Conservation (phyloP, 1,140 invertebrate genomes). For the Drosophila sulfurigaster region DNA sequence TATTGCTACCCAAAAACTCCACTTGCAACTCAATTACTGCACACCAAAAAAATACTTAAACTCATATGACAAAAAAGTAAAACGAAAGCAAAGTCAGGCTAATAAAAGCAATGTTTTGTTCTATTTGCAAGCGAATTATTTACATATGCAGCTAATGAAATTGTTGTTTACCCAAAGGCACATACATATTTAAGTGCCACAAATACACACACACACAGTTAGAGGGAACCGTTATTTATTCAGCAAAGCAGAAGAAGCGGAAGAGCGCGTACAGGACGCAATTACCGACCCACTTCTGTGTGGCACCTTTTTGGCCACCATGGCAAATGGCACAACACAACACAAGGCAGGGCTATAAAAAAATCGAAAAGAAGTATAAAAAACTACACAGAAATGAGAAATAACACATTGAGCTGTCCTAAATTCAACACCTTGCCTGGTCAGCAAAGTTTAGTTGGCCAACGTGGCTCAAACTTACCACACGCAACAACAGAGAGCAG, state of each 20-base stretch:
- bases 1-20: conserved; percentile 56
- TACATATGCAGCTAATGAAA: conserved; percentile 39
- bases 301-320: conserved; percentile 44
- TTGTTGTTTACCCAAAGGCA: conserved; percentile 19
- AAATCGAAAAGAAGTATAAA: conserved; percentile 17
- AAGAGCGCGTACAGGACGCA: conserved; percentile 76
- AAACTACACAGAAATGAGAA: conserved; percentile 24
- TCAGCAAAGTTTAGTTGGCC: conserved; percentile 69
- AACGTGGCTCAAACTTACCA: conserved; percentile 68
- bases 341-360: conserved; percentile 7
- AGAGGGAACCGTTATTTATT: conserved; percentile 58
- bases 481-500: conserved; percentile 54
- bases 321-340: conserved; percentile 57
- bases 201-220: conserved; percentile 4
- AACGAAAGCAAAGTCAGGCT: background rate
- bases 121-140: conserved; percentile 15
- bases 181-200: background rate
- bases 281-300: conserved; percentile 46
- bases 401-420: conserved; percentile 62
- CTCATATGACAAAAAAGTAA: conserved; percentile 10
- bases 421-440: conserved; percentile 76
- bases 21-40: conserved; percentile 7
- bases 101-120: conserved; percentile 20
- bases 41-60: background rate
- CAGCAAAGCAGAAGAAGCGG: conserved; percentile 18